phyloP scores from a whole-genome alignment of 2,797 vertebrate genomes.

The Pangasius mekongensis region DNA sequence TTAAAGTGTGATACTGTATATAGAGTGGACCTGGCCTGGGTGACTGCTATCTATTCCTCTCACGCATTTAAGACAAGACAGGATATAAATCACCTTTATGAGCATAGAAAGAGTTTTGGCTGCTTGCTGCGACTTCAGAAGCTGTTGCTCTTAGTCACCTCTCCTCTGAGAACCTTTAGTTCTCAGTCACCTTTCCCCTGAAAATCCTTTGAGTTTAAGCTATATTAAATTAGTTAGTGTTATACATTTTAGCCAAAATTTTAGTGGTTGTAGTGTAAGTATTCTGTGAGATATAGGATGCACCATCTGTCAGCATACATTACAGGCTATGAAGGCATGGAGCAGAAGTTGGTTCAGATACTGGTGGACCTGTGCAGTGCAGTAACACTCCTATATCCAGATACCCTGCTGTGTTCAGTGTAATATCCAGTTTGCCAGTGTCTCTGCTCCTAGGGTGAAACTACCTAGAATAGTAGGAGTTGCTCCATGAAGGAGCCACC shows the following conservation, averaged over 20 bases:
- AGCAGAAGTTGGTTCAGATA: neutral
- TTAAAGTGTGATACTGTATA: slow-evolving; percentile 11
- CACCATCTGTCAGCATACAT: neutral
- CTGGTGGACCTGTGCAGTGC: neutral
- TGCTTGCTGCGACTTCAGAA: neutral
- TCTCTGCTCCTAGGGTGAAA: neutral
- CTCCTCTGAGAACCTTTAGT: neutral
- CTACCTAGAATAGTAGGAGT: neutral
- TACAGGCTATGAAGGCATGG: neutral
- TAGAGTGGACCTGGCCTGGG: neutral
- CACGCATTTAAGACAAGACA: slow-evolving; percentile 26
- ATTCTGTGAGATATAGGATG: neutral
- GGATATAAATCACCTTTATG: slow-evolving; percentile 17
- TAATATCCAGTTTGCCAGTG: neutral
- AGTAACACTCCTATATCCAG: neutral
- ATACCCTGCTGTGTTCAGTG: neutral
- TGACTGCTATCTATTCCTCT: slow-evolving; percentile 11
- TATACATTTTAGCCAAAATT: neutral
- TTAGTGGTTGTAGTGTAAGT: neutral
- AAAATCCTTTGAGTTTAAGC: neutral
- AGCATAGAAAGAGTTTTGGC: neutral
- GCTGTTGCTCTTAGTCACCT: neutral
- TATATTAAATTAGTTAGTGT: neutral
- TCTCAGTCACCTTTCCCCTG: neutral
- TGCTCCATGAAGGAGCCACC: neutral